phyloP scores from a whole-genome alignment of 2,797 vertebrate genomes.

The Sorex maritimensis region DNA sequence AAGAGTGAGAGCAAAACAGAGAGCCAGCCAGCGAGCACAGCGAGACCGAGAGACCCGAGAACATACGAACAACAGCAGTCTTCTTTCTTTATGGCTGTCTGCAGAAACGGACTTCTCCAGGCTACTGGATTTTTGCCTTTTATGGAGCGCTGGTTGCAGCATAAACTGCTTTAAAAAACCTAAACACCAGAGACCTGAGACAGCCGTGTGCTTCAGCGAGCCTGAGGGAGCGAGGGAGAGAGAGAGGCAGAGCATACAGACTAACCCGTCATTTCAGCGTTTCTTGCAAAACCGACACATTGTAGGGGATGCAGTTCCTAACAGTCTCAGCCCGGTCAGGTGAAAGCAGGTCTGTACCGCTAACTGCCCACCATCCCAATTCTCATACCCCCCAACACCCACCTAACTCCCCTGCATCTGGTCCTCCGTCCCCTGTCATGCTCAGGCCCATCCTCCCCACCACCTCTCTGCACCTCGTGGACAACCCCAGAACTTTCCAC shows the following conservation, averaged over 20 bases:
- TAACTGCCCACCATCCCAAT: background rate
- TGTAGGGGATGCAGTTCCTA: background rate
- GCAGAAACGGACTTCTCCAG: conserved; percentile 25
- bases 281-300: background rate
- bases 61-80: background rate
- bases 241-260: background rate
- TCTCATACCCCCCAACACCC: background rate
- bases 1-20: background rate
- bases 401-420: background rate
- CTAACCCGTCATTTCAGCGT: background rate
- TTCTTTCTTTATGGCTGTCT: conserved; percentile 39
- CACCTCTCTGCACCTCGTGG: background rate
- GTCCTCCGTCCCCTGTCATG: background rate
- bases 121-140: conserved; percentile 34
- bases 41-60: background rate
- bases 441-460: background rate
- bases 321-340: background rate
- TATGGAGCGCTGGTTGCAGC: conserved; percentile 27
- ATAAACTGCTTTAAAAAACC: background rate
- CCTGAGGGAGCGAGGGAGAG: background rate
- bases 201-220: background rate
- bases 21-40: background rate
- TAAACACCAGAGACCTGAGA: background rate
- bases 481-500: background rate
- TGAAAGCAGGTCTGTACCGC: background rate